Conservation (phyloP, 2,797 vertebrate genomes). For the Acanthurus tractus region DNA sequence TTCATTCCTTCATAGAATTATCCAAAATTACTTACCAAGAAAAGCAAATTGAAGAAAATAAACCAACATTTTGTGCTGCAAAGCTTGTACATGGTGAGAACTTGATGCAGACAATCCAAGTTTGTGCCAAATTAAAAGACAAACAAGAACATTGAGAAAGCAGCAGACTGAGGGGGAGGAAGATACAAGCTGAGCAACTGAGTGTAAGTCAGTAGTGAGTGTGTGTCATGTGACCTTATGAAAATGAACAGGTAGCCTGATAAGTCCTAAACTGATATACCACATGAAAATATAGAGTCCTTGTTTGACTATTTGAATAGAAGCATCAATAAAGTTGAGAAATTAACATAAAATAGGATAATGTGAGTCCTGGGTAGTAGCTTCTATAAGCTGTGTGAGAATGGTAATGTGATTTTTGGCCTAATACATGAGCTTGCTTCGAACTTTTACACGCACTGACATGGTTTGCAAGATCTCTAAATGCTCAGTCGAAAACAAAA, state of each 20-base stretch:
- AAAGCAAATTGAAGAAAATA: conserved; percentile 58
- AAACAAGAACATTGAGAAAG: not conserved
- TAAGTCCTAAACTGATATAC: conserved; percentile 26
- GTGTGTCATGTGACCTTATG: conserved; percentile 23
- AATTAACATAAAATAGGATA: not conserved
- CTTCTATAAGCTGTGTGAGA: not conserved
- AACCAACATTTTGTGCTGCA: conserved; percentile 59
- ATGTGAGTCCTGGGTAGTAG: not conserved
- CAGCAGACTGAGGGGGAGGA: not conserved
- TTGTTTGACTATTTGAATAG: conserved; percentile 50
- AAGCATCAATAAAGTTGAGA: not conserved
- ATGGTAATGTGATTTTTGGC: not conserved
- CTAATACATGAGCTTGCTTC: not conserved
- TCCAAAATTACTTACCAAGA: conserved; percentile 58
- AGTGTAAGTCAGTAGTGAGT: not conserved
- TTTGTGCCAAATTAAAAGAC: not conserved
- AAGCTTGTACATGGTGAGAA: conserved; percentile 33
- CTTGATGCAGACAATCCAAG: not conserved
- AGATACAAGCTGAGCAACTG: not conserved
- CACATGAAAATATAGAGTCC: conserved; percentile 16
- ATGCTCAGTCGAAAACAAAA: not conserved
- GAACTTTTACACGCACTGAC: not conserved
- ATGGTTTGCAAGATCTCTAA: not conserved
- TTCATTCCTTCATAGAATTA: not conserved
- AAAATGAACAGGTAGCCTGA: conserved; percentile 47